Base-by-base conservation (phyloP, 2,797 vertebrate genomes). In the Halcyon chelicuti region DNA sequence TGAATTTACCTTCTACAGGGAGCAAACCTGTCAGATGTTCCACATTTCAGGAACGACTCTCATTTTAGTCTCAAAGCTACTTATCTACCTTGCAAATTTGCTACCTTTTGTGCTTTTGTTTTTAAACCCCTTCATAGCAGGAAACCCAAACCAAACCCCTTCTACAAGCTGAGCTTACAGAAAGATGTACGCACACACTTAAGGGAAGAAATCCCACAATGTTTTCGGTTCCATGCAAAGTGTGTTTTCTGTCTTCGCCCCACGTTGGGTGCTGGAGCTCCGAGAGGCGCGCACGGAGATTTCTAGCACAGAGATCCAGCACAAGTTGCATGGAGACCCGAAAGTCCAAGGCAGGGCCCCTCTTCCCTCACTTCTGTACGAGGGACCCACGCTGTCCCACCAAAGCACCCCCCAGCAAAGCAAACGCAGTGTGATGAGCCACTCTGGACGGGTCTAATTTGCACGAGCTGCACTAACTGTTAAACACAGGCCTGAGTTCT, bases 21-120 rank as follows among this genome's bases (percentile, higher is more conserved):
- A 93, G 12, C 57, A 31, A 28, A 86, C 29, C 47, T 86, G 44
- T 86, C 63, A 63, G 57, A 74, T 8, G 19, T 72, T 81, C 74
- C 90, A 51, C 70, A 18, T 67, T 51, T 94, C 42, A 96, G 81
- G 90, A 94, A 85, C 7, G 23, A 46, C 61, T 91, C 68, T 93
- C 46, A 62, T 80, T 91, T 93, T 76, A 96, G 39, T 90, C 76
- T 90, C 90, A 84, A 72, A 94, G 47, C 52, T 83, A 94, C 92
- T 88, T 78, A 75, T 81, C 85, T 75, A 90, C 61, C 39, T 88
- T 67, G n/a, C 37, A 80, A 84, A 81, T 71, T 66, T 79, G 21
- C 25, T 55, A 5, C 33, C 20, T 75, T 33, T 33, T 29, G 12
- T 72, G 52, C 20, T 81, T 95, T 65, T 94, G 63, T 57, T 94